These are phyloP conservation scores for Uria aalge DNA, from an alignment of 2,113 vertebrate species.

Conservation along the genomic window DNA sequence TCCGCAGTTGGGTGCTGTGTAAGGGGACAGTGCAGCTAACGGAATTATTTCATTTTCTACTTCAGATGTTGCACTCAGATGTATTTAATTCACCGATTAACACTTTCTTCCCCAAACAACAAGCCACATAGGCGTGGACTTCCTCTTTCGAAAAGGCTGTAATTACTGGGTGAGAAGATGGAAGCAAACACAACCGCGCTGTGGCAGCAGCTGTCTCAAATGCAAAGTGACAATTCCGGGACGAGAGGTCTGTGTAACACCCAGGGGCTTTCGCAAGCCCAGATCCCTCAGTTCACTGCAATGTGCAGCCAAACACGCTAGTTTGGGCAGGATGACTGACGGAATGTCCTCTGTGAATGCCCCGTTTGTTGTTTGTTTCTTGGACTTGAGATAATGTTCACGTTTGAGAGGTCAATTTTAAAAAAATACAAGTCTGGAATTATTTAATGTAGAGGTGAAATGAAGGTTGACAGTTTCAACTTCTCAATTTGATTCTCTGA, in stretches of 20 bases:
- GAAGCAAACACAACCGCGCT: background rate
- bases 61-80: background rate
- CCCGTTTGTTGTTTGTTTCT: constrained; percentile 7
- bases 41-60: background rate
- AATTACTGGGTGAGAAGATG: background rate
- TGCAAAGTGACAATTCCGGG: constrained; percentile 35
- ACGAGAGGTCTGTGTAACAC: constrained; percentile 14
- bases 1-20: background rate
- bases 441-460: constrained; percentile 75
- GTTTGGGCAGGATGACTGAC: background rate
- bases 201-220: constrained; percentile 18
- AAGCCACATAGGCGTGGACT: background rate
- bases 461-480: constrained; percentile 75
- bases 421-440: constrained; percentile 38
- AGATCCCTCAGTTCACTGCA: background rate
- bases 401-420: constrained; percentile 69
- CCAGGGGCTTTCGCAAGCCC: background rate
- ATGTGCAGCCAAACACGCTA: background rate
- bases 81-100: background rate
- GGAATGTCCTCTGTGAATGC: background rate
- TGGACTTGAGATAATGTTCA: background rate
- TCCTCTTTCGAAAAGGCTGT: background rate
- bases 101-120: background rate
- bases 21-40: background rate
- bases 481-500: constrained; percentile 71